Evolutionary conservation across 2,113 vertebrate species (phyloP), one percentile per base, ranked within the genome.

Genomic region (Nesospiza acunhae): DNA sequence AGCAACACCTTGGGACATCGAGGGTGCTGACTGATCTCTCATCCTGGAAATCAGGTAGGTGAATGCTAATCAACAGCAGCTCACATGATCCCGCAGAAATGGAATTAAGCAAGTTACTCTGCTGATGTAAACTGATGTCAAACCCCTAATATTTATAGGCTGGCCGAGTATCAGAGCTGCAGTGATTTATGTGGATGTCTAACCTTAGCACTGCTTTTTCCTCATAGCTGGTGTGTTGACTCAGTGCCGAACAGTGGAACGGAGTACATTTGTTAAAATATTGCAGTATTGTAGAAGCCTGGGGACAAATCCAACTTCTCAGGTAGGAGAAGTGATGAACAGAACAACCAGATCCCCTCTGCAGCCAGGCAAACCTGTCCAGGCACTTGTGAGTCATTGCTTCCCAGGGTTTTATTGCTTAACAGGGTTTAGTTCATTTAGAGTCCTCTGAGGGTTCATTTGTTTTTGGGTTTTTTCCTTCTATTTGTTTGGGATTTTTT

Each of bases 51-150:
- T 60, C 62, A 62, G 72, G 60, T 13, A 44, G 55, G 83, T 63
- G 88, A 77, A 81, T 59, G 84, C 64, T 87, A 63, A 93, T 58
- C 55, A 80, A 12, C 4, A 87, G 49, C 73, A 75, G 37, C 66
- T 80, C 0, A 0, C 49, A 17, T 28, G 31, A 74, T 42, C 79
- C 46, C 35, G 17, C 72, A 73, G 62, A 83, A 83, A 50, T 18
- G 33, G 68, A 93, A 89, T 90, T 77, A 94, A 90, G 52, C n/a
- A 64, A 75, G 50, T 77, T 86, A 24, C 56, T 81, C 55, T 49
- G 83, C 96, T 97, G 92, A 85, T 95, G 85, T 46, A 86, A 95
- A 83, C 85, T 30, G 31, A 33, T 91, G 82, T 62, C 91, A 80
- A 86, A 26, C 9, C 47, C 28, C 24, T 58, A 7, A 27, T 86